A percentile compares a stretch with the other conserved stretches of the same genome.
Evolutionary conservation across 2,113 vertebrate species (phyloP).

Genomic region (Cheilinus undulatus): DNA sequence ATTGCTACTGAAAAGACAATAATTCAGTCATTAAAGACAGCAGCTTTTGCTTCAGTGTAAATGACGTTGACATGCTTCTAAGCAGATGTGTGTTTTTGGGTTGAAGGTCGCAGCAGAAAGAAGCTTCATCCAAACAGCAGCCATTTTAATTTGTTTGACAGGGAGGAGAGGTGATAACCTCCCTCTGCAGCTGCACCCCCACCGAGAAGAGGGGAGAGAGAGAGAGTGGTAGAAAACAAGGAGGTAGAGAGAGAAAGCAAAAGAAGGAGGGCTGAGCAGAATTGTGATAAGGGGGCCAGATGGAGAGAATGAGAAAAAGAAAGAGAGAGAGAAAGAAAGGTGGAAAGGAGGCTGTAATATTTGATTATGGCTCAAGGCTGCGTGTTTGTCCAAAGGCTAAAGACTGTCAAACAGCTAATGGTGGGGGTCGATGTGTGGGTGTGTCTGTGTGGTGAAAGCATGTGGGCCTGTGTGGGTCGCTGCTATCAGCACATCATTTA

Average conservation of each 20-base stretch:
- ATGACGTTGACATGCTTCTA: not conserved
- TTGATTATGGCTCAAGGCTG: constrained; percentile 79
- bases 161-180: constrained; percentile 72
- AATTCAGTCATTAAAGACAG: not conserved
- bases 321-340: constrained; percentile 26
- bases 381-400: constrained; percentile 81
- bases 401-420: constrained; percentile 78
- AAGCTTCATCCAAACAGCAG: constrained; percentile 72
- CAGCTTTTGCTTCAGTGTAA: not conserved
- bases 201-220: constrained; percentile 2
- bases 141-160: constrained; percentile 80
- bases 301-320: constrained; percentile 51
- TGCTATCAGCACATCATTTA: constrained; percentile 70
- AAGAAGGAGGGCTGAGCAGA: constrained; percentile 60
- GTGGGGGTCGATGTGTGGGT: constrained; percentile 56
- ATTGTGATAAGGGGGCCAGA: constrained; percentile 64
- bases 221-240: constrained; percentile 2
- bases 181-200: constrained; percentile 51
- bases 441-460: constrained; percentile 65
- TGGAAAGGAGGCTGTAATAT: constrained; percentile 72
- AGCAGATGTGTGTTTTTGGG: not conserved
- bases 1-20: too few species aligned
- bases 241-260: constrained; percentile 23
- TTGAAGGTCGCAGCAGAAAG: constrained; percentile 66
- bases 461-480: constrained; percentile 61